Base-by-base conservation (phyloP, 2,888 invertebrate species). In the Plagiodera versicolora region DNA sequence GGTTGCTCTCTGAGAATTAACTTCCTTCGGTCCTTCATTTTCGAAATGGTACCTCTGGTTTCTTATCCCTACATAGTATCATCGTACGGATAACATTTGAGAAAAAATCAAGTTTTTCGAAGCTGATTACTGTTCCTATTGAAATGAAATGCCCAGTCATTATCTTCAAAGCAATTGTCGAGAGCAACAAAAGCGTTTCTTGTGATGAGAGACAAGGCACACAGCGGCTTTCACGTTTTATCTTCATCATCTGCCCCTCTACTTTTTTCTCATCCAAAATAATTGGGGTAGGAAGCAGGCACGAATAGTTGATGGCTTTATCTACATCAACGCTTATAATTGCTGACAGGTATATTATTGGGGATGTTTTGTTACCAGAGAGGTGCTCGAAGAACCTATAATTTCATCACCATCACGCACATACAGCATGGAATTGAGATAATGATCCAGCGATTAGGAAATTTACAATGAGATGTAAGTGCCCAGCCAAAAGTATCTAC, bases 321-420 rank as follows among this genome's bases (percentile, higher is more conserved):
- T 70, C 70, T 70, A 61, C 66, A 68, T 68, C 69, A 61, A 60
- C 57, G 56, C 54, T 60, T 61, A 64, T 69, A 69, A 70, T 69
- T 70, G 70, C 68, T 70, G 70, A 69, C 69, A 69, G 70, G 67
- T 65, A 70, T 61, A 61, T 66, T 61, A 63, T 66, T 66, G 64
- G 60, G 66, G 66, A 62, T 55, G 65, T 58, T 62, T 57, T 49
- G 56, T 60, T 62, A 57, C 58, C 44, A 50, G 57, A 35, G 57
- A 39, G 51, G 61, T 58, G 55, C 61, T 56, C 16, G 58, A 32
- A 48, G 48, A 64, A 60, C 66, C 60, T 62, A 54, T 66, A 66
- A 66, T 66, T 66, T 66, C 60, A 66, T 64, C 66, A 60, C 66
- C 64, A 64, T 63, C 59, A 62, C 61, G 61, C 55, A 58, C 58